These are phyloP conservation scores for Clivina fossor DNA, from an alignment of 2,888 invertebrate genomes.

Conservation along the genomic window DNA sequence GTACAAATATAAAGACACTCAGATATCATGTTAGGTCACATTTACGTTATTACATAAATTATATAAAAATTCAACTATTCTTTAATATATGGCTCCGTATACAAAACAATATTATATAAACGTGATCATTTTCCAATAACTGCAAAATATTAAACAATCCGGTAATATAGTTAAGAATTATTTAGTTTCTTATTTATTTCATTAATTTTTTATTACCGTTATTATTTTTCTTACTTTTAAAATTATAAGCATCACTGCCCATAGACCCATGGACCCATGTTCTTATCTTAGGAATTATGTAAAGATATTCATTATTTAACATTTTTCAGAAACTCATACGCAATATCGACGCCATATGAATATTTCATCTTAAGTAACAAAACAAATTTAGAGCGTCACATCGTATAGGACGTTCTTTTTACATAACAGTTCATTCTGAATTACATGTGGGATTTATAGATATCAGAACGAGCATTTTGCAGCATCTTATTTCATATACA, in stretches of 20 bases:
- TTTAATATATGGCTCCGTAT: slow-evolving; percentile 30
- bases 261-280: slow-evolving; percentile 33
- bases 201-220: slow-evolving; percentile 18
- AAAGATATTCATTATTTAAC: slow-evolving; percentile 27
- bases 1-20: slow-evolving; percentile 35
- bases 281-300: slow-evolving; percentile 31
- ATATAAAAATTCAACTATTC: slow-evolving; percentile 33
- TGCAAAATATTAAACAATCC: slow-evolving; percentile 32
- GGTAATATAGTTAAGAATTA: slow-evolving; percentile 30
- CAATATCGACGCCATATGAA: slow-evolving; percentile 10
- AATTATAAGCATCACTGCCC: slow-evolving; percentile 32
- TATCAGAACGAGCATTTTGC: slow-evolving; percentile 1
- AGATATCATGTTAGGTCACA: slow-evolving; percentile 34
- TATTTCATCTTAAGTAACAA: slow-evolving; percentile 21
- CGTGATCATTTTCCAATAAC: slow-evolving; percentile 30
- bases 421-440: slow-evolving; percentile 15
- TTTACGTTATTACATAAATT: slow-evolving; percentile 34
- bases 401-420: slow-evolving; percentile 13
- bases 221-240: slow-evolving; percentile 17
- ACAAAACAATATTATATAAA: slow-evolving; percentile 33
- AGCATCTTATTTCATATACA: slow-evolving; percentile 6
- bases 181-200: slow-evolving; percentile 25
- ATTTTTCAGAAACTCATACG: slow-evolving; percentile 21
- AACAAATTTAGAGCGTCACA: slow-evolving; percentile 17
- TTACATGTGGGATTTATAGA: slow-evolving; percentile 2